Evolutionary conservation across 2,888 invertebrate species (phyloP).

Genomic region (Aleiodes leptofemur): DNA sequence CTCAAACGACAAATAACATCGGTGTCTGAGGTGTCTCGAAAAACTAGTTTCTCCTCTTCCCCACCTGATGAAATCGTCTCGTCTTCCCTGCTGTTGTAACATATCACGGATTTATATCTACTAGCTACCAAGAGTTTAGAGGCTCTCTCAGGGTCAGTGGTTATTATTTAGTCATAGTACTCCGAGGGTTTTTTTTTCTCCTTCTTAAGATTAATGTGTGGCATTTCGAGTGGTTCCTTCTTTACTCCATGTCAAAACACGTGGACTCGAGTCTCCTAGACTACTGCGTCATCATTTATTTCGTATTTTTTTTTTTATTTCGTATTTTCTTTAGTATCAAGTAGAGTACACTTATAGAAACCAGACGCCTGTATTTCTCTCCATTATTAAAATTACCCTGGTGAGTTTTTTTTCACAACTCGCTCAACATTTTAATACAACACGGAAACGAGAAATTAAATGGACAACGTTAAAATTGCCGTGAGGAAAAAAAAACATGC

Average conservation of each 20-base stretch:
- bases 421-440: conserved; percentile 28
- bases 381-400: conserved; percentile 39
- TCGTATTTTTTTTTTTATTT: conserved; percentile 26
- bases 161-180: conserved; percentile 52
- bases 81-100: conserved; percentile 22
- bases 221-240: conserved; percentile 51
- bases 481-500: neutral
- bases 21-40: conserved; percentile 24
- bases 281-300: conserved; percentile 42
- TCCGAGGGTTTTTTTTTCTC: conserved; percentile 44
- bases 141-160: conserved; percentile 44
- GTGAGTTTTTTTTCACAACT: neutral
- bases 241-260: conserved; percentile 60
- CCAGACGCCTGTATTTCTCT: neutral
- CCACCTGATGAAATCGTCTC: conserved; percentile 9
- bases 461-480: neutral
- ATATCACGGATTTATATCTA: conserved; percentile 22
- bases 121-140: neutral
- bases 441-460: neutral
- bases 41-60: conserved; percentile 15
- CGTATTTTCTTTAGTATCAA: conserved; percentile 18
- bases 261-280: conserved; percentile 41
- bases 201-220: conserved; percentile 55
- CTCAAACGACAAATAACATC: conserved; percentile 27
- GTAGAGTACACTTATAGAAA: neutral